Evolutionary conservation across 1,140 invertebrate genomes (phyloP).

Genomic region (Plectrocnemia conspersa): DNA sequence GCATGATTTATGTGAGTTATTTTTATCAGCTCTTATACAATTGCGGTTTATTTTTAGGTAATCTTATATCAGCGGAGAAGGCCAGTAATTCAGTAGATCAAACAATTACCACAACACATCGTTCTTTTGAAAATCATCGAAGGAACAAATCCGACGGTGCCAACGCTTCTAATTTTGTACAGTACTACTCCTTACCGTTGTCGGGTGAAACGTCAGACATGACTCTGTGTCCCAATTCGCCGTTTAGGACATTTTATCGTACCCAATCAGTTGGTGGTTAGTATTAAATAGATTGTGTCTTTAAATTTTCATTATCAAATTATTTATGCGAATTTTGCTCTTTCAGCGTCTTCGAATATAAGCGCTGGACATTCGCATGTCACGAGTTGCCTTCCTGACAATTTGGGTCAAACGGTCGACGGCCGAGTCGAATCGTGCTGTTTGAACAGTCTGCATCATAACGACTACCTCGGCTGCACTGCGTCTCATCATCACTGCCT

Average conservation of each 20-base stretch:
- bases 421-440: conserved; percentile 8
- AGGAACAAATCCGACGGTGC: conserved; percentile 22
- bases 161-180: conserved; percentile 1
- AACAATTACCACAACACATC: not conserved
- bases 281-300: not conserved
- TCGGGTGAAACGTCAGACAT: conserved; percentile 23
- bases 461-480: conserved; percentile 13
- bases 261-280: conserved; percentile 26
- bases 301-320: not conserved
- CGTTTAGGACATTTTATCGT: conserved; percentile 20
- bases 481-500: conserved; percentile 15
- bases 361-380: not conserved
- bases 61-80: conserved; percentile 25
- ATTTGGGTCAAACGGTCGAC: not conserved
- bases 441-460: conserved; percentile 10
- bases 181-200: not conserved
- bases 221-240: conserved; percentile 34
- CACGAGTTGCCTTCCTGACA: not conserved
- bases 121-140: conserved; percentile 7
- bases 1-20: no score
- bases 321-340: conserved; percentile 11
- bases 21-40: no score
- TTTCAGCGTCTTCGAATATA: not conserved
- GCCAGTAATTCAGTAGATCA: conserved; percentile 13
- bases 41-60: conserved; percentile 20